Evolutionary conservation across 2,113 vertebrate species (phyloP).

Genomic region (Dolichallabes microphthalmus): DNA sequence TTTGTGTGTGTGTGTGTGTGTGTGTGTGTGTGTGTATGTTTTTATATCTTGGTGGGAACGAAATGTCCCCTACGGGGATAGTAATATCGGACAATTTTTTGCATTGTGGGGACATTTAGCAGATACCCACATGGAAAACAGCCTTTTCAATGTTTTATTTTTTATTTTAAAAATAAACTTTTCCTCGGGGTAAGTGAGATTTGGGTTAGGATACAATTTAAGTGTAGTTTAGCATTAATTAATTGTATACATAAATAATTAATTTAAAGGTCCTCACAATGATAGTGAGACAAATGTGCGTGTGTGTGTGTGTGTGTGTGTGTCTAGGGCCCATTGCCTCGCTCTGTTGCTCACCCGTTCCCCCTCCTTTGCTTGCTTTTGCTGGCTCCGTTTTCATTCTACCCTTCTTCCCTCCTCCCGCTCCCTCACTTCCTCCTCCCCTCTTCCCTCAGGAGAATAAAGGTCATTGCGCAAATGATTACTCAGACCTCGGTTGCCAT

Average conservation of each 20-base stretch:
- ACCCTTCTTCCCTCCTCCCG: slow-evolving; percentile 60
- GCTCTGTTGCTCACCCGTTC: slow-evolving; percentile 55
- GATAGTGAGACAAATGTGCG: background rate
- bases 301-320: background rate
- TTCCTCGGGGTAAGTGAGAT: background rate
- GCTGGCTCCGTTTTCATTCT: slow-evolving; percentile 58
- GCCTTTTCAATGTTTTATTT: background rate
- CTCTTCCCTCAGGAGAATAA: slow-evolving; percentile 86
- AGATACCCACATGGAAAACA: background rate
- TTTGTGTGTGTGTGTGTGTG: slow-evolving; percentile 39
- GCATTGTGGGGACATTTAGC: background rate
- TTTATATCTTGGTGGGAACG: background rate
- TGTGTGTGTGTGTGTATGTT: slow-evolving; percentile 14
- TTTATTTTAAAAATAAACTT: background rate
- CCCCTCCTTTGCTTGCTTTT: slow-evolving; percentile 56
- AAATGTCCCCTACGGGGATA: background rate
- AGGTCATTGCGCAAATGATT: slow-evolving; percentile 98
- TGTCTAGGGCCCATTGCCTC: slow-evolving; percentile 63
- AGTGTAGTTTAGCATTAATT: background rate
- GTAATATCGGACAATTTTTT: background rate
- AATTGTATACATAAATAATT: background rate
- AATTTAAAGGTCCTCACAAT: background rate
- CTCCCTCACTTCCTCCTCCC: slow-evolving; percentile 59
- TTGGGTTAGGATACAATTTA: background rate
- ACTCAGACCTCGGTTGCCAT: slow-evolving; percentile 93